Evolutionary conservation across 2,888 invertebrate species (phyloP).

Genomic region (Epirrita christyi): DNA sequence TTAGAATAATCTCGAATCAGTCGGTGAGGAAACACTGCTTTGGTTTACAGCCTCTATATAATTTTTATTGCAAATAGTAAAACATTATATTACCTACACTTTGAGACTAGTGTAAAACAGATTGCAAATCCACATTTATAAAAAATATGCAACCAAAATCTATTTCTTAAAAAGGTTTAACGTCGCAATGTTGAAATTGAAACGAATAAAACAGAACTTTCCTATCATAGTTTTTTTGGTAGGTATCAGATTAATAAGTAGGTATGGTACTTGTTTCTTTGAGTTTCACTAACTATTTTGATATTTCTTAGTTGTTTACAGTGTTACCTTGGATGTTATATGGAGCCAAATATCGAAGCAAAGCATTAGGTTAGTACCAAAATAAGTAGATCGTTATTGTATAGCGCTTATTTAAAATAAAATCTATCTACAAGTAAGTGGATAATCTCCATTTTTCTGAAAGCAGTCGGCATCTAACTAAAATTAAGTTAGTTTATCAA

Average conservation of each 20-base stretch:
- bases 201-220: not conserved
- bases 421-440: too few relatives aligned
- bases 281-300: not conserved
- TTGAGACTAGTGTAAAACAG: not conserved
- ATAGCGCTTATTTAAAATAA: too few relatives aligned
- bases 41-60: not conserved
- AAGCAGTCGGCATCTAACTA: too few relatives aligned
- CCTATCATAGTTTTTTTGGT: conserved; percentile 5
- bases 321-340: not conserved
- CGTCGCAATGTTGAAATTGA: conserved; percentile 8
- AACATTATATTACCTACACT: not conserved
- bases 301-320: conserved; percentile 8
- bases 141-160: not conserved
- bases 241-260: not conserved
- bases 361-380: too few relatives aligned
- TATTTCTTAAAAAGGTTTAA: not conserved
- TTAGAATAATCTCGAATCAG: too few relatives aligned
- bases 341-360: not conserved
- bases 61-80: not conserved
- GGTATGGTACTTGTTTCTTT: not conserved
- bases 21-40: too few relatives aligned
- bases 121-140: not conserved
- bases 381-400: too few relatives aligned
- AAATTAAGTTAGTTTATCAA: too few relatives aligned
- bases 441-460: too few relatives aligned